These are phyloP conservation scores for Dolichallabes microphthalmus DNA, from an alignment of 2,113 vertebrate species.

Conservation along the genomic window DNA sequence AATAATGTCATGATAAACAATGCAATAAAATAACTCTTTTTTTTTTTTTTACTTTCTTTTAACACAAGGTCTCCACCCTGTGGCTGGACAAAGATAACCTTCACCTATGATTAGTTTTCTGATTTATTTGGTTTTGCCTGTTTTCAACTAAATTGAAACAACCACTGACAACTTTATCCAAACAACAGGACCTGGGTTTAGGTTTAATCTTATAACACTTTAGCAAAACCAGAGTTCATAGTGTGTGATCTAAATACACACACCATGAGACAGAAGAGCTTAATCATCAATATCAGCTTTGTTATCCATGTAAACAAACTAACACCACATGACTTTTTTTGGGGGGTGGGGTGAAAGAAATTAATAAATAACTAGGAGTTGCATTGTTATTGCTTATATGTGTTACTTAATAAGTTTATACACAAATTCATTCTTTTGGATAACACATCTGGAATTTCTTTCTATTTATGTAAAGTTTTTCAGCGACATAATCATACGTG, in stretches of 20 bases:
- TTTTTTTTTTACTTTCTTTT: constrained; percentile 29
- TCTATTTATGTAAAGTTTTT: not conserved
- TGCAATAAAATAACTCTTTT: not conserved
- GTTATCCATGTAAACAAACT: not conserved
- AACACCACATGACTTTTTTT: not conserved
- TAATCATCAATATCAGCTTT: not conserved
- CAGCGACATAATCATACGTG: not conserved
- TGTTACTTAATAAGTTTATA: not conserved
- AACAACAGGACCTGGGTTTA: not conserved
- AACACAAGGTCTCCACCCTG: constrained; percentile 54
- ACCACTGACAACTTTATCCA: not conserved
- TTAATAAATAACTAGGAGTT: not conserved
- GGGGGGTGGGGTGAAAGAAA: not conserved
- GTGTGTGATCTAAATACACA: not conserved
- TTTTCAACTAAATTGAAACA: not conserved
- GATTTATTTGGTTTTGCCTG: not conserved
- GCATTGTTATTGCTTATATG: not conserved
- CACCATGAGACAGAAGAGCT: not conserved
- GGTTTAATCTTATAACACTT: not conserved
- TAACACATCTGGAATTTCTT: not conserved
- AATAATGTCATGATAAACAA: not conserved
- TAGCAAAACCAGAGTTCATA: not conserved
- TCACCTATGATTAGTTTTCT: not conserved
- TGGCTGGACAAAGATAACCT: constrained; percentile 24
- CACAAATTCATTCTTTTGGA: not conserved